Evolutionary conservation across 64 coral and sea anemone species (phyloP).

Genomic region (Dendrophyllia cribrosa): DNA sequence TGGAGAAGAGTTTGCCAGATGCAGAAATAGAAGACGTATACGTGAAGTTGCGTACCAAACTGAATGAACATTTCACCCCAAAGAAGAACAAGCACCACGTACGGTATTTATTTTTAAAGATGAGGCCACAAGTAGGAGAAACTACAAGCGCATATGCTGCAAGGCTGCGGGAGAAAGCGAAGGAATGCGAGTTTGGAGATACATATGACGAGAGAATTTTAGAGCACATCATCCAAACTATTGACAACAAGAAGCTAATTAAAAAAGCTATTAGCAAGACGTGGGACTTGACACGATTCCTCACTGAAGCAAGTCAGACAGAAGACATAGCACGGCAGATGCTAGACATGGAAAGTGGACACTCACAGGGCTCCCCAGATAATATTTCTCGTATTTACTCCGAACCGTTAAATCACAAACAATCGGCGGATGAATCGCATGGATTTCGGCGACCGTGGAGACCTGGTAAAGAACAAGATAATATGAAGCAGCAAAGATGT

Average conservation of each 20-base stretch:
- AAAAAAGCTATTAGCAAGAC: no score
- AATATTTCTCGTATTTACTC: not conserved
- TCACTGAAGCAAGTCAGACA: no score
- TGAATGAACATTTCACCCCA: conserved; percentile 27
- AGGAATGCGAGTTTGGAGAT: conserved; percentile 63
- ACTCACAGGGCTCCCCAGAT: not conserved
- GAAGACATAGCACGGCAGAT: conserved; percentile 11
- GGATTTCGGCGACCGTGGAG: not conserved
- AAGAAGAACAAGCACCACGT: conserved; percentile 64
- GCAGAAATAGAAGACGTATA: not conserved
- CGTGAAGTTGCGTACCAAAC: conserved; percentile 21
- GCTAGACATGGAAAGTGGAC: conserved; percentile 35
- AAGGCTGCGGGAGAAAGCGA: conserved; percentile 51
- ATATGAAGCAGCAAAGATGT: not conserved
- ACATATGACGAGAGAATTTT: not conserved
- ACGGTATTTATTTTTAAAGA: conserved; percentile 36
- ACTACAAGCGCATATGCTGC: not conserved
- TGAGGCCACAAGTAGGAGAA: conserved; percentile 2
- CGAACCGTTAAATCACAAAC: not conserved
- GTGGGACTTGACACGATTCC: no score
- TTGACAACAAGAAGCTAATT: no score
- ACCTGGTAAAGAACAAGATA: not conserved
- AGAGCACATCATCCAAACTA: no score
- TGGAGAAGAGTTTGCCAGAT: conserved; percentile 45
- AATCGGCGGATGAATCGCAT: no score